These are phyloP conservation scores for Tenthredo livida DNA, from an alignment of 2,888 invertebrate species.

Conservation along the genomic window DNA sequence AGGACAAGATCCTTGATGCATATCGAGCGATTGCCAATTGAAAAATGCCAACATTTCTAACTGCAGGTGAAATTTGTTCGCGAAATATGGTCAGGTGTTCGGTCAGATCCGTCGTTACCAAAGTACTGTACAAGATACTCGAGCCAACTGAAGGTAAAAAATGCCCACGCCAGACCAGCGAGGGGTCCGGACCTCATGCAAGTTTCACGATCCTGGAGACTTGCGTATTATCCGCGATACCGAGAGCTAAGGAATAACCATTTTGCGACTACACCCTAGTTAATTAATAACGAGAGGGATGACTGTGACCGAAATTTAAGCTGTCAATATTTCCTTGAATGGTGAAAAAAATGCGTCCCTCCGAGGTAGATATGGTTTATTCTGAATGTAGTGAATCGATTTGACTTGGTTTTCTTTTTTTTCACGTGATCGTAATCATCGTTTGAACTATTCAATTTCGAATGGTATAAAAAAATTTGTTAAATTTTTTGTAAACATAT, in stretches of 20 bases:
- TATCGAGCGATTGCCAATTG: not conserved
- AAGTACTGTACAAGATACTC: constrained; percentile 61
- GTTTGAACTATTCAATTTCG: too few species aligned
- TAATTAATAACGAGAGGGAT: constrained; percentile 55
- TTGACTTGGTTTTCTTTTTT: not conserved
- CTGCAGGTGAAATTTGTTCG: not conserved
- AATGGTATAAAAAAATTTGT: not conserved
- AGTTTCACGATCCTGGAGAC: constrained; percentile 68
- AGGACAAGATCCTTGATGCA: not conserved
- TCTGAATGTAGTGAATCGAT: not conserved
- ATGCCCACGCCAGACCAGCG: constrained; percentile 69
- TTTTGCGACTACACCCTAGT: constrained; percentile 55
- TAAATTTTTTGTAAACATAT: not conserved
- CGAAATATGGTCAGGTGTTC: constrained; percentile 48
- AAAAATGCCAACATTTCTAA: not conserved
- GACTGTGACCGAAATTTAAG: not conserved
- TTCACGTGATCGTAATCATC: too few species aligned
- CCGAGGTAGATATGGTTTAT: not conserved
- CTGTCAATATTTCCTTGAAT: too few species aligned
- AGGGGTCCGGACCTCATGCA: constrained; percentile 68
- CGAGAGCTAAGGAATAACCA: constrained; percentile 62
- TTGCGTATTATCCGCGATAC: constrained; percentile 59
- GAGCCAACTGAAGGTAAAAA: constrained; percentile 62
- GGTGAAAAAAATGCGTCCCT: too few species aligned
- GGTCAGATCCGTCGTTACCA: constrained; percentile 68